These are phyloP conservation scores for Drosophila emarginata DNA, from an alignment of 2,888 invertebrate species.

Conservation along the genomic window DNA sequence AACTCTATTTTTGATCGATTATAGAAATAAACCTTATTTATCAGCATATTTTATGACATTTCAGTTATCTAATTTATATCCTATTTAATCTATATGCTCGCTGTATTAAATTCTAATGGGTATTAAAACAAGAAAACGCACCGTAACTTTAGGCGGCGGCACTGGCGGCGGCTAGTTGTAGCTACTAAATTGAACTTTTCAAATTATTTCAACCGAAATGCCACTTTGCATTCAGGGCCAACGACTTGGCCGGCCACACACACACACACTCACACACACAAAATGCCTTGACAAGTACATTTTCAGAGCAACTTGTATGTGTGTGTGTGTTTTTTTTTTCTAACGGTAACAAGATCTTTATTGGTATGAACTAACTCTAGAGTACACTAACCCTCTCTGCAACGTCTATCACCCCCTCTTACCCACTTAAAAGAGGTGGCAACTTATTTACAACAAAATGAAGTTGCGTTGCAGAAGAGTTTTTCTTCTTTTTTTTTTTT, in stretches of 20 bases:
- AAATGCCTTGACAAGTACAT: constrained; percentile 54
- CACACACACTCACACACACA: constrained; percentile 27
- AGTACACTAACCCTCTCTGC: not conserved
- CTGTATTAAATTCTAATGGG: not conserved
- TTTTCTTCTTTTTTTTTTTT: not conserved
- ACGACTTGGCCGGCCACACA: constrained; percentile 62
- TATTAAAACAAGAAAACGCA: constrained; percentile 14
- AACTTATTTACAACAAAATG: not conserved
- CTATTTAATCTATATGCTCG: not conserved
- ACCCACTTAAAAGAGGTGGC: not conserved
- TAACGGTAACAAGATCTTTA: constrained; percentile 61
- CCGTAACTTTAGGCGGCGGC: constrained; percentile 17
- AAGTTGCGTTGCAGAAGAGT: constrained; percentile 8
- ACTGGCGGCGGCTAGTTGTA: constrained; percentile 51
- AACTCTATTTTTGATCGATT: too few species aligned
- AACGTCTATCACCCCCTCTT: not conserved
- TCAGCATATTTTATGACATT: too few species aligned
- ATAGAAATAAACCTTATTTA: too few species aligned
- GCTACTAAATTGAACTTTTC: constrained; percentile 68
- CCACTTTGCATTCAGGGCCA: constrained; percentile 67
- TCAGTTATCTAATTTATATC: not conserved
- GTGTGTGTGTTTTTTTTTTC: constrained; percentile 16
- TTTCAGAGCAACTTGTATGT: constrained; percentile 31
- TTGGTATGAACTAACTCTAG: not conserved
- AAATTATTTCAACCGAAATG: constrained; percentile 67